phyloP scores from a whole-genome alignment of 2,113 vertebrate species.

The Pseudopipra pipra region DNA sequence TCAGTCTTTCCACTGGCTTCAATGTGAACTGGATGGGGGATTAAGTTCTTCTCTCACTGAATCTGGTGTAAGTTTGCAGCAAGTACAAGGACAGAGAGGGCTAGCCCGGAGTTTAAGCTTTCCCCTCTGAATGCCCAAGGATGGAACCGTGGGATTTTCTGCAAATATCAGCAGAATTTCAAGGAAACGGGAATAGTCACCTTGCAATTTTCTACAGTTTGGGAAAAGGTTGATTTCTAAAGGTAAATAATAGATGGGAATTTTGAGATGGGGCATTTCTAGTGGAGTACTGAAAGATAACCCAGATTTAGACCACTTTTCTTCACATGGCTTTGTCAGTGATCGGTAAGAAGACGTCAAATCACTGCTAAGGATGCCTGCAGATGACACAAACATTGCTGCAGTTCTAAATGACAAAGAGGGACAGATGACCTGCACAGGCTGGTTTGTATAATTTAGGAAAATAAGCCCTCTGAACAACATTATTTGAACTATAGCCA shows the following conservation, averaged over 20 bases:
- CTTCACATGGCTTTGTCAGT: not conserved
- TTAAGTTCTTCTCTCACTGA: not conserved
- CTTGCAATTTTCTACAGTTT: not conserved
- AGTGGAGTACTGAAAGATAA: not conserved
- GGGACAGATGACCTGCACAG: not conserved
- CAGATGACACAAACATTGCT: not conserved
- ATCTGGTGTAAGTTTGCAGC: not conserved
- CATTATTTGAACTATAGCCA: not conserved
- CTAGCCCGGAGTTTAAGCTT: not conserved
- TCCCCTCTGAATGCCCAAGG: not conserved
- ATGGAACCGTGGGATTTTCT: not conserved
- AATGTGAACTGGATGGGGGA: not conserved
- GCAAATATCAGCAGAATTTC: not conserved
- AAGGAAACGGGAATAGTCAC: not conserved
- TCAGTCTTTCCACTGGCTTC: not conserved
- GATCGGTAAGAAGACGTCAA: not conserved
- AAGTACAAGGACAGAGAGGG: not conserved
- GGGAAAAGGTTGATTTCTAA: not conserved
- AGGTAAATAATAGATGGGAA: not conserved
- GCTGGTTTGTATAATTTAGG: not conserved
- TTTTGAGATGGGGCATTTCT: not conserved
- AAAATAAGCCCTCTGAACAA: not conserved
- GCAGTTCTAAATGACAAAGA: not conserved
- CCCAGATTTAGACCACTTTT: not conserved
- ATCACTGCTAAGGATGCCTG: not conserved